Evolutionary conservation across 2,888 invertebrate species (phyloP), one percentile per base, ranked within the genome.

Genomic region (Mellilla xanthometata): DNA sequence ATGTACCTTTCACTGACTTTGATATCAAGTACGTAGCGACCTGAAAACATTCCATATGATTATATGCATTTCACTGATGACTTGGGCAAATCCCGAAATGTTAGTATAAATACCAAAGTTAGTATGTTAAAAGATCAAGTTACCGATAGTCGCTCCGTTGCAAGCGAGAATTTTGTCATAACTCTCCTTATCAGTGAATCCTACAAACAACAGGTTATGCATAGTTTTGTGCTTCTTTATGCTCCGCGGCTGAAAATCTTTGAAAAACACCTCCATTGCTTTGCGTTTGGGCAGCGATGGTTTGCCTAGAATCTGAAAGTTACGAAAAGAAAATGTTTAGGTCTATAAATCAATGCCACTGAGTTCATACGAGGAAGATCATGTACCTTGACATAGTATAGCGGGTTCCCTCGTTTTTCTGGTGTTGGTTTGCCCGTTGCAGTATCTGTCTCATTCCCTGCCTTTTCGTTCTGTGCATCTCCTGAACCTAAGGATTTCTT

Each of bases 161-260:
- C 76, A 74, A 3, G 60, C 63, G 2, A 84, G 43, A 6, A 84
- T 71, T 2, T 53, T 67, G 1, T 81, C 69, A 41, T 58, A 78
- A 22, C 72, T 59, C 3, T 68, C 62, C 46, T 78, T 72, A 1
- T 72, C 63, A 1, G 49, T 23, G 33, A 86, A 84, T 0, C 77
- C 78, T 11, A 86, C 65, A 31, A 83, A 82, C 30, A 88, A 57
- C 26, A 87, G 57, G 52, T 81, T 81, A 40, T 70, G 73, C 22
- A 81, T 61, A 12, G 54, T 54, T 41, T 74, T 77, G 49, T 84
- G 84, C 40, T 83, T 83, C 58, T 88, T 88, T 9, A 86, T 76
- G 1, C 72, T 62, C n/a, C 60, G 60, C 0, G 84, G 79, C 8
- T 72, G 59, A 58, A 67, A 87, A 3, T 67, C 30, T 3, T 68